Percentiles rank a stretch among this genome's conserved stretches.
Evolutionary conservation across 1,140 invertebrate genomes (phyloP).

Genomic region (Macrobrachium rosenbergii): DNA sequence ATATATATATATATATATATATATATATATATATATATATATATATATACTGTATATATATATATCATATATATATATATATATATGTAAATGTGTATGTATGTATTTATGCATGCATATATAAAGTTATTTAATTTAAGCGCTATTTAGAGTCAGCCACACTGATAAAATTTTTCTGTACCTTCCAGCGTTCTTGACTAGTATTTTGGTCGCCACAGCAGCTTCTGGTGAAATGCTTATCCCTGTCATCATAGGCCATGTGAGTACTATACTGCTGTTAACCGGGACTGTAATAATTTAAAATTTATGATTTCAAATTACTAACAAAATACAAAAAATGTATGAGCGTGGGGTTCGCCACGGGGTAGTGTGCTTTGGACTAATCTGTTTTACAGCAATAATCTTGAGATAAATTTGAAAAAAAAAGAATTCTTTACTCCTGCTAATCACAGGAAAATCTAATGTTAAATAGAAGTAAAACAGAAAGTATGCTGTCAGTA

Average conservation of each 20-base stretch:
- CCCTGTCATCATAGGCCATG: constrained; percentile 72
- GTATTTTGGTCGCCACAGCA: constrained; percentile 71
- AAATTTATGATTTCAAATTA: not conserved
- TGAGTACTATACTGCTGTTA: constrained; percentile 67
- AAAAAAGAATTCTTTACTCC: too few species aligned
- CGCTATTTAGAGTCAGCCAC: not conserved
- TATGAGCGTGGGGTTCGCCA: too few species aligned
- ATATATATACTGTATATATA: too few species aligned
- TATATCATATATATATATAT: not conserved
- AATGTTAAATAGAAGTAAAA: too few species aligned
- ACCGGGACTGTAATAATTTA: not conserved
- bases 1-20: too few species aligned
- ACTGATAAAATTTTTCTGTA: not conserved
- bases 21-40: too few species aligned
- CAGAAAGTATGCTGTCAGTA: too few species aligned
- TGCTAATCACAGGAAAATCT: too few species aligned
- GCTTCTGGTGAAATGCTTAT: constrained; percentile 72
- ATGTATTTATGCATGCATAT: too few species aligned
- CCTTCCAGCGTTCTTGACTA: constrained; percentile 71
- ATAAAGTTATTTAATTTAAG: not conserved
- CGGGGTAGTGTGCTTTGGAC: too few species aligned
- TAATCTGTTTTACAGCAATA: too few species aligned
- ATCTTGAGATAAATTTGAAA: too few species aligned
- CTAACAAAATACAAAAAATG: not conserved
- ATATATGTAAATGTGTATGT: not conserved